These are phyloP conservation scores for Oreochromis spilurus DNA, from an alignment of 2,113 vertebrate genomes.

Conservation along the genomic window DNA sequence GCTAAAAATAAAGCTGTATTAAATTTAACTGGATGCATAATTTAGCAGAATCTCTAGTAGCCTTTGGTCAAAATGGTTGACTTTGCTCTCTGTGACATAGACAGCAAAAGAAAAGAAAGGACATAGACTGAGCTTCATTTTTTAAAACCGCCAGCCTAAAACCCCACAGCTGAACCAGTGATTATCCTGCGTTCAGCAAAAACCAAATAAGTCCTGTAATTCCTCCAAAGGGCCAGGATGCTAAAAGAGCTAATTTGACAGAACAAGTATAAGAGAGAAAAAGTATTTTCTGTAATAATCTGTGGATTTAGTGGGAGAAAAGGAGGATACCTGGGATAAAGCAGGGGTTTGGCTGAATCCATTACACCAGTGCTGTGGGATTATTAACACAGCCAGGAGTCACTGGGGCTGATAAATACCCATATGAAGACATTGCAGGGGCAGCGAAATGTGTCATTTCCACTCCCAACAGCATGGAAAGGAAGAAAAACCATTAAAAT, in stretches of 20 bases:
- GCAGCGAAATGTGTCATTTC: slow-evolving; percentile 68
- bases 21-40: background rate
- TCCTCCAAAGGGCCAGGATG: slow-evolving; percentile 53
- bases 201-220: slow-evolving; percentile 65
- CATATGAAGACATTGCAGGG: slow-evolving; percentile 69
- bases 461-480: slow-evolving; percentile 37
- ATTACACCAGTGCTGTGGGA: slow-evolving; percentile 60
- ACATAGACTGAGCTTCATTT: slow-evolving; percentile 1
- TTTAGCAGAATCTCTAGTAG: background rate
- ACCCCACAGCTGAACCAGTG: slow-evolving; percentile 33
- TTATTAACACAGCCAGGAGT: slow-evolving; percentile 70
- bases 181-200: slow-evolving; percentile 61
- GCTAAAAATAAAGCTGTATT: background rate
- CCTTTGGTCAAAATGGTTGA: background rate
- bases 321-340: slow-evolving; percentile 69
- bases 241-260: slow-evolving; percentile 72
- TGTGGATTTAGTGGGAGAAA: slow-evolving; percentile 67
- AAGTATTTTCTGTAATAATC: slow-evolving; percentile 71
- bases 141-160: slow-evolving; percentile 12
- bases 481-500: slow-evolving; percentile 67
- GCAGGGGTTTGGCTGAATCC: slow-evolving; percentile 63
- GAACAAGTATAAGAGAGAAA: slow-evolving; percentile 68
- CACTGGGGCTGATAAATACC: slow-evolving; percentile 70
- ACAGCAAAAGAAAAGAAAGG: background rate
- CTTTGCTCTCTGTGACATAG: slow-evolving; percentile 1